phyloP scores from a whole-genome alignment of 1,140 invertebrate species.

The Lucilia sericata region DNA sequence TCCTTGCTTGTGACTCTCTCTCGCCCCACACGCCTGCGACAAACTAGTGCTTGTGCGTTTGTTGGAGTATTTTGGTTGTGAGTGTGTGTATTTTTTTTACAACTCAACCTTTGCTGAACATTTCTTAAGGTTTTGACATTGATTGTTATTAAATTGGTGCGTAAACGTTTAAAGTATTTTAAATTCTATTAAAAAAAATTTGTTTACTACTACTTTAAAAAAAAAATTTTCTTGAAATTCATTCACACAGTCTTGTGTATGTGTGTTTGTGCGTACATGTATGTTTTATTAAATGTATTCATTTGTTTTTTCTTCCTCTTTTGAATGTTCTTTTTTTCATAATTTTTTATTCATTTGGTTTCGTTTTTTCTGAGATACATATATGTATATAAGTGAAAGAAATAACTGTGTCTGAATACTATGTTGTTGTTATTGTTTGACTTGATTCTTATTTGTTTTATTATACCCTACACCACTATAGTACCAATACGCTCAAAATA shows the following conservation, averaged over 20 bases:
- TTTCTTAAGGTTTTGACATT: conserved; percentile 1
- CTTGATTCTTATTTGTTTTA: too few species aligned
- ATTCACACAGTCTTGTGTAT: neutral
- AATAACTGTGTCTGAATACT: too few species aligned
- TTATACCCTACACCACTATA: too few species aligned
- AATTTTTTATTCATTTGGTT: neutral
- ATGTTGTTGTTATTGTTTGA: too few species aligned
- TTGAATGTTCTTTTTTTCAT: neutral
- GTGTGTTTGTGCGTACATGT: conserved; percentile 9
- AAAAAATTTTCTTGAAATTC: neutral
- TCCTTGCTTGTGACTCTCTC: neutral
- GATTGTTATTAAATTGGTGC: conserved; percentile 30
- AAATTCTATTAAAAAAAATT: conserved; percentile 19
- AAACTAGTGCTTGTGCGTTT: too few species aligned
- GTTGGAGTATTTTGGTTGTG: neutral
- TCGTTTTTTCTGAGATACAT: neutral
- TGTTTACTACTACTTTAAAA: neutral
- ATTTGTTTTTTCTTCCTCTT: neutral
- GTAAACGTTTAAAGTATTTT: conserved; percentile 22
- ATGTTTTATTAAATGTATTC: neutral
- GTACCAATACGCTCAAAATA: too few species aligned
- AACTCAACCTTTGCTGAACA: neutral
- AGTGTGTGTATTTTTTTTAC: neutral
- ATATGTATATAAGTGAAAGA: too few species aligned
- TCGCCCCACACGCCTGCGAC: too few species aligned